Evolutionary conservation across 2,888 invertebrate genomes (phyloP), one percentile per base, ranked within the genome.

Genomic region (Rhaphigaster nebulosa): DNA sequence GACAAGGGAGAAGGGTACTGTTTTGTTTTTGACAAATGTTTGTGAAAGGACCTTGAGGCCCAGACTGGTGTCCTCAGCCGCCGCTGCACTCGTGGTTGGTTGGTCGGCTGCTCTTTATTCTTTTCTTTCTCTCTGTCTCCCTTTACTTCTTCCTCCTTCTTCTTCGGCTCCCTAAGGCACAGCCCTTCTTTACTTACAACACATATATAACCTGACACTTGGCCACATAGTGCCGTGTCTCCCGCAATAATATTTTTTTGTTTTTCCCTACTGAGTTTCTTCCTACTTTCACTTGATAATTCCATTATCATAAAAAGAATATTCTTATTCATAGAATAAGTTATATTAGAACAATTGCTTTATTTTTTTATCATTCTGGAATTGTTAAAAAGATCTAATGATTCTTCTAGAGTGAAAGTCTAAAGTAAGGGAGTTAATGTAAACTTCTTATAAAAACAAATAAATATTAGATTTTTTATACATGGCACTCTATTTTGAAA

Each of bases 21-120:
- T 90, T 87, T 88, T 87, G 65, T 70, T 90, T n/a, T 84, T 84
- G 84, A 45, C 80, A 80, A 45, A 84, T 84, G 84, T 84, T 84
- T 84, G 84, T 45, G 41, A n/a, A 52, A 89, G 91, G 91, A 96
- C 95, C 96, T 96, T 91, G 91, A 91, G 94, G 97, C 96, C 97
- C 97, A 97, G 94, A 96, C 96, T 93, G 97, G 97, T 93, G 96
- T 96, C 94, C 96, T 96, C 94, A 97, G 96, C 93, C 96, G 96
- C 94, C 97, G 95, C 94, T 95, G 95, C 95, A 91, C 90, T 80
- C 80, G 91, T 52, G 52, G 90, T 70, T 90, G 56, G 56, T 84
- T 60, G n/a, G 87, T 41, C 26, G 29, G 88, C 50, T 26, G 90
- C 90, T 87, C 87, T 54, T 45, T 87, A 87, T 54, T 90, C 89